phyloP scores from a whole-genome alignment of 2,888 invertebrate genomes.

The Megalurothrips usitatus region DNA sequence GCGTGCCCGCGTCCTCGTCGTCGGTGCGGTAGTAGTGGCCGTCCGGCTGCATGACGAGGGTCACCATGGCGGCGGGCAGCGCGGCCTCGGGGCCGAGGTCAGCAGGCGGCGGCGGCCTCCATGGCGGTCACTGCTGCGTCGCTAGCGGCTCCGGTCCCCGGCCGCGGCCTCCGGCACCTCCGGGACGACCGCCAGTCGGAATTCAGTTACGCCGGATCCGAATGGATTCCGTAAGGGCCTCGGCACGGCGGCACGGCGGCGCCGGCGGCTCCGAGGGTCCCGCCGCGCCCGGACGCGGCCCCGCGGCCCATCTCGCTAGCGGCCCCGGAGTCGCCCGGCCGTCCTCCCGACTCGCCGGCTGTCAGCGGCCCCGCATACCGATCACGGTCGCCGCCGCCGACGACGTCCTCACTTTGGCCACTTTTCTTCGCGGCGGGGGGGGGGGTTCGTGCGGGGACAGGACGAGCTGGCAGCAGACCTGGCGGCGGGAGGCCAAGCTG shows the following conservation, averaged over 20 bases:
- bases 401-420: no score
- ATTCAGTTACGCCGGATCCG: not conserved
- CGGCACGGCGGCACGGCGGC: not conserved
- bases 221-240: not conserved
- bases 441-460: not conserved
- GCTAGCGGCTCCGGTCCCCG: no score
- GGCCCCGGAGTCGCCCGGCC: not conserved
- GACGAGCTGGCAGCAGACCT: not conserved
- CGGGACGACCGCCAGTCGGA: not conserved
- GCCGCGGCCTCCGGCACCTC: no score
- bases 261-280: no score
- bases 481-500: no score
- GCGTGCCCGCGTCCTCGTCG: slow-evolving; percentile 4
- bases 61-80: not conserved
- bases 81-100: no score
- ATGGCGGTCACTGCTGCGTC: no score
- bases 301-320: not conserved
- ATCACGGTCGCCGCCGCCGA: no score
- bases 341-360: not conserved
- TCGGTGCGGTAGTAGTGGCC: slow-evolving; percentile 12
- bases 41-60: not conserved
- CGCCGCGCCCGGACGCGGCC: no score
- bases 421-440: not conserved
- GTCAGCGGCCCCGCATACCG: no score
- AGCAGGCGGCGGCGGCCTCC: no score